Base-by-base conservation (phyloP, 2,888 invertebrate genomes). In the Pteria penguin region DNA sequence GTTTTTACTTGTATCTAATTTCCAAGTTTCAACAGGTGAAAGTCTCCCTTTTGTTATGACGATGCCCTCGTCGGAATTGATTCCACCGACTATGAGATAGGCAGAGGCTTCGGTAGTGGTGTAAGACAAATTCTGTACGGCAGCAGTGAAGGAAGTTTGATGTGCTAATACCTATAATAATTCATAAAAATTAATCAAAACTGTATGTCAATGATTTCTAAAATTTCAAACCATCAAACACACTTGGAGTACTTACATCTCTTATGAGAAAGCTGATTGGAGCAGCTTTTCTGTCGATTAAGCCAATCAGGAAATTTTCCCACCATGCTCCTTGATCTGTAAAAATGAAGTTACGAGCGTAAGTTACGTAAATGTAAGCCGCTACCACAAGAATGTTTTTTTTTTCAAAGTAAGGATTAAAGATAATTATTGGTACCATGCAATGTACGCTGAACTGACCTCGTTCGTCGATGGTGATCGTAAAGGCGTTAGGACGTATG, bases 381-480 rank as follows among this genome's bases (percentile, higher is more conserved):
- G 45, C 18, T 45, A 45, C 45, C 45, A 18, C 11, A n/a, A n/a
- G 45, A 45, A 14, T 8, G 18, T 14, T 45, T 45, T 45, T 45
- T 45, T 45, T 45, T 45, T 18, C 45, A 45, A 14, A 45, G 45
- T 45, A 45, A 45, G 45, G 18, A 45, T 45, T 8, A 8, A 45
- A 45, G 11, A 18, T 8, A 18, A 18, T 14, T 45, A 45, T 45
- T 45, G 8, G n/a, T n/a, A n/a, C n/a, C n/a, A n/a, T n/a, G n/a
- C n/a, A n/a, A n/a, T n/a, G n/a, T n/a, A n/a, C n/a, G n/a, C n/a
- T n/a, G n/a, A n/a, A n/a, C n/a, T n/a, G n/a, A 83, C 89, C 86
- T 86, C 92, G 82, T 61, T 91, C 91, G 82, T 92, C 91, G 24
- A 92, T 82, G 14, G 90, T 89, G 36, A 92, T 83, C n/a, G 91